Percentiles rank a stretch among this genome's conserved stretches.
Evolutionary conservation across 2,888 invertebrate genomes (phyloP).

Genomic region (Eupithecia subfuscata): DNA sequence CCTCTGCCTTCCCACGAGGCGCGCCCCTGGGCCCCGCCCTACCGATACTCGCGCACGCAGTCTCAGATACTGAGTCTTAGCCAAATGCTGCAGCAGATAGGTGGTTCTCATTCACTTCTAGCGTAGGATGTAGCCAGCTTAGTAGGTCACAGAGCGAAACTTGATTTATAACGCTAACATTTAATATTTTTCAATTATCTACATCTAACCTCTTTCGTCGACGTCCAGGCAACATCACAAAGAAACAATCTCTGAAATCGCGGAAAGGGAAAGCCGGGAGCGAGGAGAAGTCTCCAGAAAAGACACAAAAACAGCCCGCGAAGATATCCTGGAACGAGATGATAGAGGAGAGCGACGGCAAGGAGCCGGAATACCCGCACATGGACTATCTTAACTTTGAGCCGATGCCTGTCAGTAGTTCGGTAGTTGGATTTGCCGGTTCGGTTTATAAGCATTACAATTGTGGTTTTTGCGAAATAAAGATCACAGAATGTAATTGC

Average conservation of each 20-base stretch:
- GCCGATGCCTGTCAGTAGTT: conserved; percentile 74
- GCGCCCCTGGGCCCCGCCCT: conserved; percentile 87
- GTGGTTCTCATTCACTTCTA: conserved; percentile 56
- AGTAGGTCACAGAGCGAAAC: background rate
- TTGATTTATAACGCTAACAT: conserved; percentile 5
- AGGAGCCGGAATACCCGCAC: conserved; percentile 52
- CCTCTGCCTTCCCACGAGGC: conserved; percentile 86
- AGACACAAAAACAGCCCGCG: conserved; percentile 44
- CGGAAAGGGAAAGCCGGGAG: conserved; percentile 57
- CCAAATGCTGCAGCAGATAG: conserved; percentile 82
- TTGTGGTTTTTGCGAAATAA: conserved; percentile 43
- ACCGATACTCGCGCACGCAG: conserved; percentile 78
- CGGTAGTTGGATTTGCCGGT: conserved; percentile 42
- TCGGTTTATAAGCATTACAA: conserved; percentile 61
- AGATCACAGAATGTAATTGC: conserved; percentile 43
- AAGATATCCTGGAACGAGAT: conserved; percentile 66
- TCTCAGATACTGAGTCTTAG: conserved; percentile 74
- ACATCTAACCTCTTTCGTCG: conserved; percentile 25
- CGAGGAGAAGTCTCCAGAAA: conserved; percentile 67
- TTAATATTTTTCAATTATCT: conserved; percentile 2
- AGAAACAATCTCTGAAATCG: conserved; percentile 69
- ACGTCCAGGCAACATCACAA: conserved; percentile 71
- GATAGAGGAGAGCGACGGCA: conserved; percentile 52
- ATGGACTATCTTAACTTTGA: conserved; percentile 75
- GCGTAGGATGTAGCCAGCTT: conserved; percentile 29